phyloP scores from a whole-genome alignment of 2,888 invertebrate genomes.

The Agonopterix subpropinquella region DNA sequence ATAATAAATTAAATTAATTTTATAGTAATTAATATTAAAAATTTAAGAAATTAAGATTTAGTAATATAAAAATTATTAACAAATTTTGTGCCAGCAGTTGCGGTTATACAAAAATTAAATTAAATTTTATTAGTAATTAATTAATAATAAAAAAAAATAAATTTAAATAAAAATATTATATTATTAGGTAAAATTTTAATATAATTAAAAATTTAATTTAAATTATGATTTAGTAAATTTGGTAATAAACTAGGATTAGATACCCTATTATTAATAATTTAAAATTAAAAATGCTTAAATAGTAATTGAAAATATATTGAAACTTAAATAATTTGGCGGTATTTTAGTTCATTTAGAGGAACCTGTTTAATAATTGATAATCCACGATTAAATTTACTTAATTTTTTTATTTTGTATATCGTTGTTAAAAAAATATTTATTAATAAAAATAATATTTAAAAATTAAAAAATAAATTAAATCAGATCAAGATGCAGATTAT shows the following conservation, averaged over 20 bases:
- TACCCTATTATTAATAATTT: constrained; percentile 81
- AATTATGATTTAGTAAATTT: constrained; percentile 58
- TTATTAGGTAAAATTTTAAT: constrained; percentile 78
- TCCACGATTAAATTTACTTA: constrained; percentile 76
- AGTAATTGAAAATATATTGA: constrained; percentile 77
- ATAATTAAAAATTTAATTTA: constrained; percentile 48
- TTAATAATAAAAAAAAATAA: constrained; percentile 40
- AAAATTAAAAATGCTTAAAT: constrained; percentile 63
- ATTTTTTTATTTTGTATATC: constrained; percentile 65
- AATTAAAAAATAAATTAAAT: constrained; percentile 66
- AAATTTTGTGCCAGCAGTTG: constrained; percentile 82
- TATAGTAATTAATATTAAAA: constrained; percentile 69
- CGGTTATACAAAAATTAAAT: constrained; percentile 79
- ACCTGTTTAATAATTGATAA: constrained; percentile 81
- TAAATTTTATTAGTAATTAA: constrained; percentile 69
- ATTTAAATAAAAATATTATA: constrained; percentile 48
- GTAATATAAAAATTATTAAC: constrained; percentile 75
- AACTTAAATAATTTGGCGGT: constrained; percentile 83
- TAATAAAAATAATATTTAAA: constrained; percentile 57
- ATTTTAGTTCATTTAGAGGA: constrained; percentile 82
- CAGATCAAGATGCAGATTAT: constrained; percentile 84
- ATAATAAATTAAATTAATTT: constrained; percentile 29
- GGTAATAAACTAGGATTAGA: constrained; percentile 79
- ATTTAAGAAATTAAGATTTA: constrained; percentile 78
- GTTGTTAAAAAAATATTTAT: constrained; percentile 67